Evolutionary conservation across 2,113 vertebrate species (phyloP).

Genomic region (Tragelaphus strepsiceros): DNA sequence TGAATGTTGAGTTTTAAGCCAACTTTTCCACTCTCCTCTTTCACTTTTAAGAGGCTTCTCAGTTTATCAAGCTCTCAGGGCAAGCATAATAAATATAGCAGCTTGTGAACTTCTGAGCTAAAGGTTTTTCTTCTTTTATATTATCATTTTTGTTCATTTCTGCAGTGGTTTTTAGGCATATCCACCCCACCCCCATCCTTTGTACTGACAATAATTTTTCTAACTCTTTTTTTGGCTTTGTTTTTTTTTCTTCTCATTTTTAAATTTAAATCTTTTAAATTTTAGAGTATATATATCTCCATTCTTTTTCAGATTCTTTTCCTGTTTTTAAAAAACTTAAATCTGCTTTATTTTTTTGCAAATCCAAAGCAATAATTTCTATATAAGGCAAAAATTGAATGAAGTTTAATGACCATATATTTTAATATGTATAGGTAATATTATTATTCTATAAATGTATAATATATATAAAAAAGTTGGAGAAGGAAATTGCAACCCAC

Average conservation of each 20-base stretch:
- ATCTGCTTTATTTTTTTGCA: background rate
- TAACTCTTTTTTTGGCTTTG: background rate
- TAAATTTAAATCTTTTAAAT: background rate
- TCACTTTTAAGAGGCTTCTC: background rate
- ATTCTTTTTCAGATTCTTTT: background rate
- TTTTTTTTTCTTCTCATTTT: background rate
- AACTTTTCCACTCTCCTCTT: background rate
- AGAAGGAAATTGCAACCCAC: too few relatives aligned
- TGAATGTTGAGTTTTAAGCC: background rate
- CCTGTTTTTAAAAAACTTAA: background rate
- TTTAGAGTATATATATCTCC: background rate
- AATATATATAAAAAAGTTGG: background rate
- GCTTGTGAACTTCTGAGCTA: background rate
- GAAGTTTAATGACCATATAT: background rate
- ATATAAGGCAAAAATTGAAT: background rate
- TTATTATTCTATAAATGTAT: background rate
- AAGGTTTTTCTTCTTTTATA: background rate
- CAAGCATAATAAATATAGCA: background rate
- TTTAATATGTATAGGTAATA: background rate
- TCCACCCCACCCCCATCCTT: background rate
- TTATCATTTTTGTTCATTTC: background rate
- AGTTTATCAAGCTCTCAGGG: background rate
- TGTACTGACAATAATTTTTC: background rate
- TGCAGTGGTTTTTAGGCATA: background rate
- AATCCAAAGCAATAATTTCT: background rate